Evolutionary conservation across 2,113 vertebrate genomes (phyloP).

Genomic region (Smithornis capensis): DNA sequence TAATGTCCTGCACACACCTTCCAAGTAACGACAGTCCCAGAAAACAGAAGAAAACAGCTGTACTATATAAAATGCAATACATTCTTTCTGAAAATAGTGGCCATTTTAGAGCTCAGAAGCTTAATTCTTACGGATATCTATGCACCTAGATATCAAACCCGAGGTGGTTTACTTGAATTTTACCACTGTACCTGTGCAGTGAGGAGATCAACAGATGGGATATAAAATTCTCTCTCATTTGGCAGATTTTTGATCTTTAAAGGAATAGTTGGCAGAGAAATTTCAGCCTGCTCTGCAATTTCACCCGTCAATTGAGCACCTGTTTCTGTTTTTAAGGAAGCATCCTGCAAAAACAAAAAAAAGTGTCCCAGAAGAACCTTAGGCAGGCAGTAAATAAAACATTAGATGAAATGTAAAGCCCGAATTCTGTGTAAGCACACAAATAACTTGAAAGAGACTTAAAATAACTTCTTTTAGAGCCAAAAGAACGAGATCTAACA

Average conservation of each 20-base stretch:
- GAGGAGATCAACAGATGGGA: slow-evolving; percentile 93
- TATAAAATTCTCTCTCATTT: slow-evolving; percentile 84
- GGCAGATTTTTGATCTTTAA: slow-evolving; percentile 67
- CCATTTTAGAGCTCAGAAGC: neutral
- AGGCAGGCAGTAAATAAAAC: neutral
- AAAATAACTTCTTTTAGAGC: neutral
- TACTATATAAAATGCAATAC: neutral
- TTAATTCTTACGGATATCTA: neutral
- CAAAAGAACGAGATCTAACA: neutral
- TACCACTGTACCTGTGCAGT: slow-evolving; percentile 87
- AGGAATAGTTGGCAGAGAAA: neutral
- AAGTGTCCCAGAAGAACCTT: neutral
- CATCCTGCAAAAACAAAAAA: slow-evolving; percentile 33
- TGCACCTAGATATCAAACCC: neutral
- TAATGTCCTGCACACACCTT: neutral
- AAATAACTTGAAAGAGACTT: neutral
- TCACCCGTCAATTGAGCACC: neutral
- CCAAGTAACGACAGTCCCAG: neutral
- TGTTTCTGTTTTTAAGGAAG: slow-evolving; percentile 52
- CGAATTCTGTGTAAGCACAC: neutral
- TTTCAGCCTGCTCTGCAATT: slow-evolving; percentile 34
- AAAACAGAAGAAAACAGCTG: neutral
- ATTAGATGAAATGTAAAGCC: neutral
- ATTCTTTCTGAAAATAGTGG: neutral
- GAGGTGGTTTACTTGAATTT: neutral